Evolutionary conservation across 2,888 invertebrate genomes (phyloP).

Genomic region (Ophioninae sp.): DNA sequence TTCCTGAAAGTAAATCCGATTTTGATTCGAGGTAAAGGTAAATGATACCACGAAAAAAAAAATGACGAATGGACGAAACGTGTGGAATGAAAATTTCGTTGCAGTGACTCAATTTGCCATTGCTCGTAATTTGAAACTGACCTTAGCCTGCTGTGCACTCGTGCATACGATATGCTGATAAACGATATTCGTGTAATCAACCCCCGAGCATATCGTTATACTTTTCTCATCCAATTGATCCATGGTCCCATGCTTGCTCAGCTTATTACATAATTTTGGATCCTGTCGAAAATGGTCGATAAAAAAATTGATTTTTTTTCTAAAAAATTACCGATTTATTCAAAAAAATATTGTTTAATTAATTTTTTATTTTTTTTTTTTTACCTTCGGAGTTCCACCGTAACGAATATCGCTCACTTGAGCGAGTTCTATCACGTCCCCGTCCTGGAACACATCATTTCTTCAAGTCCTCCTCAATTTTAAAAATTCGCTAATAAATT

Average conservation of each 20-base stretch:
- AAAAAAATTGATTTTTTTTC: not conserved
- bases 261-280: conserved; percentile 81
- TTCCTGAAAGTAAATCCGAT: conserved; percentile 83
- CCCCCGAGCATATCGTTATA: conserved; percentile 85
- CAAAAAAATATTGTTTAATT: not conserved
- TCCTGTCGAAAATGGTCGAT: conserved; percentile 78
- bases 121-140: conserved; percentile 66
- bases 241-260: conserved; percentile 81
- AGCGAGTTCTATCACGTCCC: conserved; percentile 79
- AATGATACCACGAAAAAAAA: conserved; percentile 33
- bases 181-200: conserved; percentile 86
- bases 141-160: conserved; percentile 84
- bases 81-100: not conserved
- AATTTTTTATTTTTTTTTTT: conserved; percentile 6
- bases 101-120: not conserved
- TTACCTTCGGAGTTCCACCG: conserved; percentile 78
- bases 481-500: conserved; percentile 1
- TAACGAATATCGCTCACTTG: conserved; percentile 80
- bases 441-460: conserved; percentile 71
- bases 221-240: conserved; percentile 84
- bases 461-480: not conserved
- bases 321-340: not conserved
- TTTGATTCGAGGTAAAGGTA: conserved; percentile 69
- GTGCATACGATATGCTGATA: conserved; percentile 85
- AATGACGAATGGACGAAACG: not conserved